phyloP scores from a whole-genome alignment of 1,140 invertebrate species.

The Drosophila subobscura region DNA sequence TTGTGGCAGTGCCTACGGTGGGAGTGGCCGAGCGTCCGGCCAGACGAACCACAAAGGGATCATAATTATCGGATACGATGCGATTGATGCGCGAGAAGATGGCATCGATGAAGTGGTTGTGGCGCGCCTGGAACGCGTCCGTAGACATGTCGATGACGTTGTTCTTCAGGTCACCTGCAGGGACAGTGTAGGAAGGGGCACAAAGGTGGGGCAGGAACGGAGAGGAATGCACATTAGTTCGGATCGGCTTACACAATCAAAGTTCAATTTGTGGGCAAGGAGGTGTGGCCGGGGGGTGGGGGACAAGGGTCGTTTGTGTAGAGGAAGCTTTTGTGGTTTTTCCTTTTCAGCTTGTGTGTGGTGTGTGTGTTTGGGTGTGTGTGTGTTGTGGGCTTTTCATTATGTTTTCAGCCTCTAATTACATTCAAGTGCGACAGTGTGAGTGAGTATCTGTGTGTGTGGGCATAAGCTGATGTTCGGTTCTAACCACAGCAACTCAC shows the following conservation, averaged over 20 bases:
- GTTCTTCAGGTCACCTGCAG: slow-evolving; percentile 80
- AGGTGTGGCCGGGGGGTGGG: slow-evolving; percentile 4
- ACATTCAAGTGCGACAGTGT: slow-evolving; percentile 39
- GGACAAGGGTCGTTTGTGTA: not conserved
- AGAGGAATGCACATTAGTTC: slow-evolving; percentile 42
- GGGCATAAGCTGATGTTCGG: slow-evolving; percentile 9
- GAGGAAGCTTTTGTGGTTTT: slow-evolving; percentile 23
- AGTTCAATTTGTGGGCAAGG: slow-evolving; percentile 24
- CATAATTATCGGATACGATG: slow-evolving; percentile 90
- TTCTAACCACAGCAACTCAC: slow-evolving; percentile 40
- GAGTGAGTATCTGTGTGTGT: slow-evolving; percentile 5
- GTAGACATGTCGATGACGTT: slow-evolving; percentile 82
- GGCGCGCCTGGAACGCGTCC: slow-evolving; percentile 79
- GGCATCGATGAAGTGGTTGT: slow-evolving; percentile 92
- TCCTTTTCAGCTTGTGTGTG: slow-evolving; percentile 4
- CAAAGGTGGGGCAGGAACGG: not conserved
- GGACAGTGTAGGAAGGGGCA: not conserved
- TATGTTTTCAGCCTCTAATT: slow-evolving; percentile 70
- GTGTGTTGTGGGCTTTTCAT: slow-evolving; percentile 36
- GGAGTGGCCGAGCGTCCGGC: slow-evolving; percentile 85
- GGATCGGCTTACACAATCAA: slow-evolving; percentile 34
- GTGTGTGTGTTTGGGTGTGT: slow-evolving; percentile 11
- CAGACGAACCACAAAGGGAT: slow-evolving; percentile 92
- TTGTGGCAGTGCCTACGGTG: slow-evolving; percentile 5
- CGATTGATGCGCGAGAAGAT: slow-evolving; percentile 91